These are phyloP conservation scores for Callocephalon fimbriatum DNA, from an alignment of 2,113 vertebrate species.

Conservation along the genomic window DNA sequence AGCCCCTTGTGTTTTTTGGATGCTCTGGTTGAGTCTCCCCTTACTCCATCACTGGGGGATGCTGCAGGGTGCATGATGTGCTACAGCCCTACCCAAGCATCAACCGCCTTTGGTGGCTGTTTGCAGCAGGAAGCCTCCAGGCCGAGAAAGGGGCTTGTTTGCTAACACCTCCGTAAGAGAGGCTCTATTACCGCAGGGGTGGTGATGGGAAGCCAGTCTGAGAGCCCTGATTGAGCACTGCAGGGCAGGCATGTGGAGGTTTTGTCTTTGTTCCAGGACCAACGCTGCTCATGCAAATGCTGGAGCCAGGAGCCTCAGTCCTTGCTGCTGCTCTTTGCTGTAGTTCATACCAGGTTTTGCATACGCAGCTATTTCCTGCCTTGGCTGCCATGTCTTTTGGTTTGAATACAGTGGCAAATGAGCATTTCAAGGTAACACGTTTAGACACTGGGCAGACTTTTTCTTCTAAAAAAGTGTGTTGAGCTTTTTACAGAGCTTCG, in stretches of 20 bases:
- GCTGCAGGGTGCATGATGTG: accelerated
- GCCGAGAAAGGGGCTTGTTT: background rate
- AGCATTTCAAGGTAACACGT: background rate
- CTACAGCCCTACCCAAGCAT: background rate
- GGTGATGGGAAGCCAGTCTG: background rate
- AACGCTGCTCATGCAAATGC: accelerated
- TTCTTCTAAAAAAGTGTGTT: background rate
- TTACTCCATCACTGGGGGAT: background rate
- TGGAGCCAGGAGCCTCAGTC: background rate
- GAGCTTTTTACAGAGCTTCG: background rate
- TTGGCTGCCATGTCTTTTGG: background rate
- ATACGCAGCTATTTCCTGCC: background rate
- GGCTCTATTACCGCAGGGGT: accelerated
- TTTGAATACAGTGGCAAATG: background rate
- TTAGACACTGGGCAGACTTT: background rate
- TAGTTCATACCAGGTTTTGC: background rate
- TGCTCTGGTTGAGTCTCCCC: accelerated
- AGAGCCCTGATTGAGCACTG: background rate
- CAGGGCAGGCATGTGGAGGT: accelerated
- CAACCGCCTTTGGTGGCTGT: background rate
- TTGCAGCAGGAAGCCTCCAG: background rate
- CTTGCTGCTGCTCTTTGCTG: background rate
- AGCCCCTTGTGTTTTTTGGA: background rate
- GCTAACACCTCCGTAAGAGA: background rate
- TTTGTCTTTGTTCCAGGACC: background rate